Evolutionary conservation across 2,113 vertebrate genomes (phyloP).

Genomic region (Carassius gibelio): DNA sequence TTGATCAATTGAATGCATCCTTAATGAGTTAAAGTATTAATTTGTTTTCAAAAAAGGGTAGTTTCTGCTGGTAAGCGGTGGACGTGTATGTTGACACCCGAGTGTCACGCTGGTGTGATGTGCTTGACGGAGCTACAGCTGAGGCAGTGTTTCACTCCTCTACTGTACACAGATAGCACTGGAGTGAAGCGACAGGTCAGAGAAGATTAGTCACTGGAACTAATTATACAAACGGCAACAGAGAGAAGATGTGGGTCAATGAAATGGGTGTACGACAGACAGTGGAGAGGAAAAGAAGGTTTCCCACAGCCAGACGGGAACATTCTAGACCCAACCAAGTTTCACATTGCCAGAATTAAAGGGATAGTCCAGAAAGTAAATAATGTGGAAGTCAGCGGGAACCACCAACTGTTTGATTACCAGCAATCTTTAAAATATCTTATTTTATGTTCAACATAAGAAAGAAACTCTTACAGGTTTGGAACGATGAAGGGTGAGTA

Average conservation of each 20-base stretch:
- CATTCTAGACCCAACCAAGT: conserved; percentile 8
- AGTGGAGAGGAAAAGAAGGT: conserved; percentile 19
- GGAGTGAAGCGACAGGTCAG: conserved; percentile 22
- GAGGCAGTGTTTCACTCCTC: conserved; percentile 20
- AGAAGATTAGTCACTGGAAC: conserved; percentile 30
- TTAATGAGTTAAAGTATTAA: not conserved
- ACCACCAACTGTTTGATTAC: no score
- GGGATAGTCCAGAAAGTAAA: no score
- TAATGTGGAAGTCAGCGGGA: no score
- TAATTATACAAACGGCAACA: conserved; percentile 37
- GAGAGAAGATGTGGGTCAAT: conserved; percentile 31
- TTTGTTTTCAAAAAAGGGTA: not conserved
- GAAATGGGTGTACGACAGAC: conserved; percentile 33
- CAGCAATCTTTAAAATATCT: no score
- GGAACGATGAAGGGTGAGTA: no score
- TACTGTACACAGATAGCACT: conserved; percentile 36
- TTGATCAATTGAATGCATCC: not conserved
- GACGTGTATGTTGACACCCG: not conserved
- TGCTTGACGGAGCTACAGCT: not conserved
- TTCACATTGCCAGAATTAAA: not conserved
- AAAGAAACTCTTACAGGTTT: no score
- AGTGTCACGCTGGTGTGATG: not conserved
- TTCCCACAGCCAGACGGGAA: conserved; percentile 58
- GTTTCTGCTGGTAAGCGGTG: not conserved
- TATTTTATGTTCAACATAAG: no score